A percentile compares a stretch with the other conserved stretches of the same genome.
phyloP scores from a whole-genome alignment of 1,140 invertebrate genomes.

The Carposina sasakii region DNA sequence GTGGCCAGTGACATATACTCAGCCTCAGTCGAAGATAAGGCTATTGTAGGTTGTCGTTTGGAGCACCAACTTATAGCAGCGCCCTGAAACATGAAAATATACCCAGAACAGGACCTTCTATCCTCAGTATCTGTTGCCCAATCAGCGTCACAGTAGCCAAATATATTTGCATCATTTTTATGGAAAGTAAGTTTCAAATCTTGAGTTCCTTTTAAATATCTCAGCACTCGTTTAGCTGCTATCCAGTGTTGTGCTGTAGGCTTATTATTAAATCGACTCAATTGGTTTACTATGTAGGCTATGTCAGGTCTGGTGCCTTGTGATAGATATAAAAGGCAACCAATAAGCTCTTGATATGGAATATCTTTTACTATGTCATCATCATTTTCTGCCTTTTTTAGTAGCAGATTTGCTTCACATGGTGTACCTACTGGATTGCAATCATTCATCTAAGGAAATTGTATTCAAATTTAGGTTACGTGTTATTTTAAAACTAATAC shows the following conservation, averaged over 20 bases:
- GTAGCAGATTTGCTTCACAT: neutral
- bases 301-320: constrained; percentile 15
- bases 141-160: constrained; percentile 52
- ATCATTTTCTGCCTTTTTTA: neutral
- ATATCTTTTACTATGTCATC: neutral
- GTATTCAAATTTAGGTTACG: neutral
- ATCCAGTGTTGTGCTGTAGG: constrained; percentile 15
- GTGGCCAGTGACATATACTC: constrained; percentile 46
- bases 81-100: constrained; percentile 38
- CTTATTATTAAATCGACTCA: constrained; percentile 21
- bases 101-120: constrained; percentile 41
- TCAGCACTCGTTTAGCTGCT: constrained; percentile 20
- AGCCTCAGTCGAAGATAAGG: constrained; percentile 52
- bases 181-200: constrained; percentile 14
- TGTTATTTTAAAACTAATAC: constrained; percentile 8
- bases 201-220: constrained; percentile 19
- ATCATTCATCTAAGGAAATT: constrained; percentile 7
- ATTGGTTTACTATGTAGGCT: constrained; percentile 12
- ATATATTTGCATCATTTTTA: constrained; percentile 17
- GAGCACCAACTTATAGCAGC: constrained; percentile 41
- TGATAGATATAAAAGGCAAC: constrained; percentile 11
- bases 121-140: constrained; percentile 38
- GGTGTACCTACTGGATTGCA: constrained; percentile 14
- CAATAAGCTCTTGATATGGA: constrained; percentile 8
- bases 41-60: constrained; percentile 41